Conservation (phyloP, 2,888 invertebrate species). For the Trachelus tabidus region DNA sequence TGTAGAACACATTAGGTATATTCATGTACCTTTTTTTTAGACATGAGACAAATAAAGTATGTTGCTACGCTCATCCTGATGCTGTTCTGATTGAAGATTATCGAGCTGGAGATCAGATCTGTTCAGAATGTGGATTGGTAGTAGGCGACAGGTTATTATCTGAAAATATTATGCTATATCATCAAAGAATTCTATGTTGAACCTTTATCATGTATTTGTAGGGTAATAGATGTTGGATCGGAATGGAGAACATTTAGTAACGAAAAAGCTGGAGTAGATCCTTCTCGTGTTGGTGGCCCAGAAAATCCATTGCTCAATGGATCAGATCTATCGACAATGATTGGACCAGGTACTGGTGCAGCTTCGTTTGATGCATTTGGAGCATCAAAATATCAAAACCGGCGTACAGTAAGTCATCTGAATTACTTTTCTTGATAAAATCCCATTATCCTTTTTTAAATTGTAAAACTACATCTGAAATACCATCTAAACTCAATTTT, state of each 20-base stretch:
- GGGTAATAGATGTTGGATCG: slow-evolving; percentile 99
- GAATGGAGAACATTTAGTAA: slow-evolving; percentile 99
- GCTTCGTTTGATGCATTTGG: slow-evolving; percentile 92
- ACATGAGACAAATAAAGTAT: slow-evolving; percentile 81
- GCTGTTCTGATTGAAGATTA: slow-evolving; percentile 97
- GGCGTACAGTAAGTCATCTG: slow-evolving; percentile 68
- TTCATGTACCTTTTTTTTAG: slow-evolving; percentile 66
- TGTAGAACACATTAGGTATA: too few species aligned
- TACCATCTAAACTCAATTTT: slow-evolving; percentile 49
- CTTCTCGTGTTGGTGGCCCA: slow-evolving; percentile 99
- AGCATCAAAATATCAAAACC: slow-evolving; percentile 73
- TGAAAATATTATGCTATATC: background rate
- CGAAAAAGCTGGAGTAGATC: slow-evolving; percentile 96
- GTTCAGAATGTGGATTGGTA: slow-evolving; percentile 99
- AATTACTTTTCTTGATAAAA: background rate
- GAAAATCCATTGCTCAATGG: slow-evolving; percentile 97
- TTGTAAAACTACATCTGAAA: background rate
- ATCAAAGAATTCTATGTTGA: background rate
- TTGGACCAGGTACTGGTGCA: slow-evolving; percentile 77
- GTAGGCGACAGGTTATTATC: slow-evolving; percentile 91
- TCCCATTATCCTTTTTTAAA: background rate
- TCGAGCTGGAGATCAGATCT: slow-evolving; percentile 98
- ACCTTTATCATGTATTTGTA: slow-evolving; percentile 59
- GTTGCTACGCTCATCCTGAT: slow-evolving; percentile 95
- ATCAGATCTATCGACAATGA: slow-evolving; percentile 96